Conservation (phyloP, 2,113 vertebrate genomes). For the Cygnus atratus region DNA sequence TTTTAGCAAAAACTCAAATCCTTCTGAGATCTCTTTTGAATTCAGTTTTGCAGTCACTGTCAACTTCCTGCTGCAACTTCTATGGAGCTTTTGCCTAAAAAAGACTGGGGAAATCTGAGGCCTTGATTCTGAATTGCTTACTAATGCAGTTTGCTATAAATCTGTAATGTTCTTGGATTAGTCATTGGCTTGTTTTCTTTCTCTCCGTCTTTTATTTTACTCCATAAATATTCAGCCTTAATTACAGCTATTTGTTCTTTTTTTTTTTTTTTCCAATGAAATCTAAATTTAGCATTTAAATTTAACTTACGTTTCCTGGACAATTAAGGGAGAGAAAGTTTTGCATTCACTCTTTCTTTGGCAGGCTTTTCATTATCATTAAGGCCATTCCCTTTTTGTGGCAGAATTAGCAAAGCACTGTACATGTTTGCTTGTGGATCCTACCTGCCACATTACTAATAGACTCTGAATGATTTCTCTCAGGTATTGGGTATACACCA, state of each 20-base stretch:
- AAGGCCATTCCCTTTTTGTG: background rate
- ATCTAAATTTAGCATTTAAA: background rate
- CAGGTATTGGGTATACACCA: background rate
- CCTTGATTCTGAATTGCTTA: background rate
- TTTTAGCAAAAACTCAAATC: background rate
- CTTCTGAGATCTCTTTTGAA: background rate
- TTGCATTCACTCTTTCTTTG: background rate
- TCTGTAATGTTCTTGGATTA: background rate
- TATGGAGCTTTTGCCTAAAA: background rate
- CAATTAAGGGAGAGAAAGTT: background rate
- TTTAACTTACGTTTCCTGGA: background rate
- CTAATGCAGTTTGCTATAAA: background rate
- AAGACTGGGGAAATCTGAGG: background rate
- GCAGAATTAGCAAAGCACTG: background rate
- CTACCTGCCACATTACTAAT: background rate
- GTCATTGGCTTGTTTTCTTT: background rate
- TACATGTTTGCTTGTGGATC: background rate
- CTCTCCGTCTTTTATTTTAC: slow-evolving; percentile 5
- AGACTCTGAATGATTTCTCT: background rate
- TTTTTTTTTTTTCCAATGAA: background rate
- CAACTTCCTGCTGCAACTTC: background rate
- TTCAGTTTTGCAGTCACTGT: background rate
- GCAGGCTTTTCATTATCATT: background rate
- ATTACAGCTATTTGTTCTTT: background rate
- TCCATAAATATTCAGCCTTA: background rate